A percentile compares a stretch with the other conserved stretches of the same genome.
These are phyloP conservation scores for Drosophila limbata DNA, from an alignment of 2,888 invertebrate species.

Conservation along the genomic window DNA sequence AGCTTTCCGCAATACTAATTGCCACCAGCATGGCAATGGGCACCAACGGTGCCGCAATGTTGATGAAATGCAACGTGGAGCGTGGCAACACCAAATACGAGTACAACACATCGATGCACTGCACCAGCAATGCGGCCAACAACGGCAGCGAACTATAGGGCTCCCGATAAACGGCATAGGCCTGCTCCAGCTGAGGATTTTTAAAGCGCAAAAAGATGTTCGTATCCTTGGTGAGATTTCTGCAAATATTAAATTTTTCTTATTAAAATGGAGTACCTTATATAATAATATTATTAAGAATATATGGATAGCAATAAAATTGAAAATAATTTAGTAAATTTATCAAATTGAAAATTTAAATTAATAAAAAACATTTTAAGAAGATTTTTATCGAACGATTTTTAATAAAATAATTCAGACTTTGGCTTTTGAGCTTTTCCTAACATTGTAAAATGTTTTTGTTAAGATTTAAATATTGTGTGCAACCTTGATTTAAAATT, in stretches of 20 bases:
- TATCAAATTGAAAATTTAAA: too few relatives aligned
- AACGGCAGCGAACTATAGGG: constrained; percentile 89
- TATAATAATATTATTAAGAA: too few relatives aligned
- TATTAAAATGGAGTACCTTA: background rate
- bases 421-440: too few relatives aligned
- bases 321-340: too few relatives aligned
- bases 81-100: constrained; percentile 87
- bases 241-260: constrained; percentile 20
- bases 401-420: too few relatives aligned
- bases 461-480: too few relatives aligned
- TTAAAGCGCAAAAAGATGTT: constrained; percentile 89
- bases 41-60: constrained; percentile 82
- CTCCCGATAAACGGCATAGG: constrained; percentile 89
- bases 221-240: constrained; percentile 88
- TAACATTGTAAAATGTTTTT: too few relatives aligned
- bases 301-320: too few relatives aligned
- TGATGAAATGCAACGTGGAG: constrained; percentile 81
- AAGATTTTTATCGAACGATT: too few relatives aligned
- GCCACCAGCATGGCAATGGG: constrained; percentile 83
- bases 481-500: too few relatives aligned
- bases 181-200: constrained; percentile 88
- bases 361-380: too few relatives aligned
- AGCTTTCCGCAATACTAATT: constrained; percentile 85
- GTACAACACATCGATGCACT: constrained; percentile 86
- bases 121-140: constrained; percentile 88